phyloP scores from a whole-genome alignment of 2,113 vertebrate genomes.

The Sebastes fasciatus region DNA sequence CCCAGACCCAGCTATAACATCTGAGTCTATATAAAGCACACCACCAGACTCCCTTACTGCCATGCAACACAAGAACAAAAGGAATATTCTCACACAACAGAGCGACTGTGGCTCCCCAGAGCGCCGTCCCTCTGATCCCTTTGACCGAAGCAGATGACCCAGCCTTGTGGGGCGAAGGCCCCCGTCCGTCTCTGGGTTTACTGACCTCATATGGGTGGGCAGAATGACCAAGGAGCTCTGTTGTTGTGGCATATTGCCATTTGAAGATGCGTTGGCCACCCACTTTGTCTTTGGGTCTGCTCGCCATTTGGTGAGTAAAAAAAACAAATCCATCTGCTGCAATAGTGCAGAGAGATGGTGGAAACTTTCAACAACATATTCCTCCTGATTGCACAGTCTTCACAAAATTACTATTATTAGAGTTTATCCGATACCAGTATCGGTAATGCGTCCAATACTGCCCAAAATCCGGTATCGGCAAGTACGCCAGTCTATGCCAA shows the following conservation, averaged over 20 bases:
- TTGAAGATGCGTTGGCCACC: neutral
- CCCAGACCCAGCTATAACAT: neutral
- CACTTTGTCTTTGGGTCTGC: constrained; percentile 4
- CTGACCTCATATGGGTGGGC: constrained; percentile 2
- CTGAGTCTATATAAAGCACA: neutral
- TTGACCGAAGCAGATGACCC: constrained; percentile 18
- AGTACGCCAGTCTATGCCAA: too few species aligned
- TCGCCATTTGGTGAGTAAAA: neutral
- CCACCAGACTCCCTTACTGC: neutral
- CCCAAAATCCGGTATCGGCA: too few species aligned
- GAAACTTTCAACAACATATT: neutral
- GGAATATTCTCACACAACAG: constrained; percentile 15
- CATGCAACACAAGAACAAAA: constrained; percentile 10
- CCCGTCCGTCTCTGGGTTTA: neutral
- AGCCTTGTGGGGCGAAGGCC: neutral
- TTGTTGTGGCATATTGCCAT: neutral
- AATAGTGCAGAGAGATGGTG: neutral
- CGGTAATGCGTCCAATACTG: too few species aligned
- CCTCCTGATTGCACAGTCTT: neutral
- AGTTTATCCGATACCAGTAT: too few species aligned
- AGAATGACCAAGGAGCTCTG: neutral
- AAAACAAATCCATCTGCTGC: neutral
- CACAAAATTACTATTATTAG: too few species aligned
- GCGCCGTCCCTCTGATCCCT: neutral
- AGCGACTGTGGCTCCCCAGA: constrained; percentile 1